A percentile compares a stretch with the other conserved stretches of the same genome.
Conservation (phyloP, 64 coral and sea anemone species). For the Montipora sp. region DNA sequence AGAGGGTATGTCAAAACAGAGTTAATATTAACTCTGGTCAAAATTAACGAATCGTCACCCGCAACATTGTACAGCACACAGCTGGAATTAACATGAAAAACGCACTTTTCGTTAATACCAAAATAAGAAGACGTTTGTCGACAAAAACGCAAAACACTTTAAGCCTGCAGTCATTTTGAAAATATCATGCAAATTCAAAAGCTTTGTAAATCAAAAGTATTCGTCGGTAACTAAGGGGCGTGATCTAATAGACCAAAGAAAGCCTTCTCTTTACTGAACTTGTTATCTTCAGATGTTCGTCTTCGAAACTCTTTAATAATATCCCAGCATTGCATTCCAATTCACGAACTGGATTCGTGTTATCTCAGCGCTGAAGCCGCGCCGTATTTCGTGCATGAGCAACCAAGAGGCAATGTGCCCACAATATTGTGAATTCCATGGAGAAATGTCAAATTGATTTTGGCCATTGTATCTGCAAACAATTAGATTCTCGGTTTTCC, state of each 20-base stretch:
- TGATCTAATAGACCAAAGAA: not conserved
- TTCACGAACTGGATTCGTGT: not conserved
- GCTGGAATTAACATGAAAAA: not conserved
- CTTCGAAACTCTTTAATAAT: not conserved
- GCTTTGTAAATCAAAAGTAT: slow-evolving; percentile 6
- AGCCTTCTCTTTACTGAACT: not conserved
- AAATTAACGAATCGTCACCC: not conserved
- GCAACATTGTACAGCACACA: not conserved
- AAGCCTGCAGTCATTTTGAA: not conserved
- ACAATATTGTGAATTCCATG: slow-evolving; percentile 35
- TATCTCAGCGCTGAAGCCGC: not conserved
- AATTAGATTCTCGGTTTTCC: slow-evolving; percentile 45
- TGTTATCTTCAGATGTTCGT: not conserved
- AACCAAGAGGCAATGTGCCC: not conserved
- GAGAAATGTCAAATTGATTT: slow-evolving; percentile 49
- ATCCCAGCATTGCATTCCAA: not conserved
- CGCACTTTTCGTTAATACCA: not conserved
- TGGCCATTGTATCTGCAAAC: slow-evolving; percentile 44
- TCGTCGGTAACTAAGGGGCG: not conserved
- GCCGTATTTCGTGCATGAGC: not conserved
- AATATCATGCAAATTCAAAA: slow-evolving; percentile 25
- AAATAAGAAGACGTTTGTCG: not conserved
- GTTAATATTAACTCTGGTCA: not conserved
- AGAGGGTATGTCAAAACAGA: not conserved
- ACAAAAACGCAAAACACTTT: not conserved